Evolutionary conservation across 2,113 vertebrate genomes (phyloP).

Genomic region (Chamaea fasciata): DNA sequence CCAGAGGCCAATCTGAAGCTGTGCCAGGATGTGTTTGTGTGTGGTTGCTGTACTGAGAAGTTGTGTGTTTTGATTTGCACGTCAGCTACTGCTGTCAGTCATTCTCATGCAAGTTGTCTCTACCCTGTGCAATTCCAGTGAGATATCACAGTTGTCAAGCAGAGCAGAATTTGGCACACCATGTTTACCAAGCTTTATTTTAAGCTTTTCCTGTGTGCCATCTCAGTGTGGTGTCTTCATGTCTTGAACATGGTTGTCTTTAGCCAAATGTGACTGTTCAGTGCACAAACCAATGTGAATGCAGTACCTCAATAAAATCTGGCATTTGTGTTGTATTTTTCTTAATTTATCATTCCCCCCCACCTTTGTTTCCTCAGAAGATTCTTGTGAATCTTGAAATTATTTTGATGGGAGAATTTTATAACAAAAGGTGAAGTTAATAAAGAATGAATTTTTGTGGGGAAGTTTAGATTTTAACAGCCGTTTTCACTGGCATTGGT

Average conservation of each 20-base stretch:
- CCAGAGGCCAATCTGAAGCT: slow-evolving; percentile 64
- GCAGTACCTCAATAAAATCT: slow-evolving; percentile 48
- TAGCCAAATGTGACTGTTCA: neutral
- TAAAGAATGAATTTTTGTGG: neutral
- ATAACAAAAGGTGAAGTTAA: neutral
- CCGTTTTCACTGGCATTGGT: neutral
- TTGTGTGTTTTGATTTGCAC: neutral
- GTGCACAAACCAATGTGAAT: neutral
- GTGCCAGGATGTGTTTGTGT: neutral
- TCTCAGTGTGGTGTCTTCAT: neutral
- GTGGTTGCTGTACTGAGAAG: neutral
- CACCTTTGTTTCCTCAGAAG: neutral
- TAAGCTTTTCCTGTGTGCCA: neutral
- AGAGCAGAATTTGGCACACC: neutral
- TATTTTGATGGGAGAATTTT: neutral
- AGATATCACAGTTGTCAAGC: neutral
- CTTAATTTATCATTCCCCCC: neutral
- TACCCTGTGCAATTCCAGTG: neutral
- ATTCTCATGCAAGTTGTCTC: neutral
- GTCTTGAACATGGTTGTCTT: neutral
- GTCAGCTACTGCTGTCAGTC: neutral
- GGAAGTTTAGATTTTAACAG: neutral
- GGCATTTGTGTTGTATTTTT: neutral
- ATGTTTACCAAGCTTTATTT: neutral
- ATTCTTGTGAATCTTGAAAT: neutral